Base-by-base conservation (phyloP, 2,888 invertebrate species). In the Sesia apiformis region DNA sequence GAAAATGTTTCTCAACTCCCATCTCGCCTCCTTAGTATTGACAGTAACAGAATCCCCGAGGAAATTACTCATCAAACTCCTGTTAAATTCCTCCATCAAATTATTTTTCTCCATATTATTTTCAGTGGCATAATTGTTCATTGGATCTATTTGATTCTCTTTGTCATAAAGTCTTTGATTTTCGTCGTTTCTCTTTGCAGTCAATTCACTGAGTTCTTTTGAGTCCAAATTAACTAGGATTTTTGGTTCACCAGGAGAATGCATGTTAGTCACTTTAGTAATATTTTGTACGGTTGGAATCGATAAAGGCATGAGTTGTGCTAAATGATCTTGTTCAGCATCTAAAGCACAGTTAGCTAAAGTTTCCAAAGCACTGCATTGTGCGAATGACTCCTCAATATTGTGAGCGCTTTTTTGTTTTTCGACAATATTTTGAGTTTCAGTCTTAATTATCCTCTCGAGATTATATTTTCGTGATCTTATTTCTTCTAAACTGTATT, bases 401-500 rank as follows among this genome's bases (percentile, higher is more conserved):
- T 78, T 78, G 57, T 75, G 77, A 69, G 76, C 78, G 58, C 66
- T 71, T 58, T 72, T 74, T 58, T 76, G 76, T 57, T 67, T 65
- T 63, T 73, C 66, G 5, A 64, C 64, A 56, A 62, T 63, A 66
- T 77, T 77, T 61, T 69, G 61, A 58, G 62, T 67, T 70, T 81
- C 81, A 71, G 74, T 70, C 73, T 81, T 82, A 53, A 55, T 58
- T 70, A 71, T 74, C 63, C 64, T 79, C 67, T 77, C 71, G 70
- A 87, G 67, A 67, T 74, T 79, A 74, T 92, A 93, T 71, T 90
- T 89, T 64, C 89, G 84, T 57, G 93, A 92, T 67, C 93, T 89
- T 62, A 96, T 89, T 87, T 96, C 95, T 85, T 96, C 96, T 84
- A 95, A 92, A 73, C 94, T 94, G 78, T 91, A 93, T 85, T 96